These are phyloP conservation scores for Myotis lucifugus DNA, from an alignment of 2,113 vertebrate genomes.

Conservation along the genomic window DNA sequence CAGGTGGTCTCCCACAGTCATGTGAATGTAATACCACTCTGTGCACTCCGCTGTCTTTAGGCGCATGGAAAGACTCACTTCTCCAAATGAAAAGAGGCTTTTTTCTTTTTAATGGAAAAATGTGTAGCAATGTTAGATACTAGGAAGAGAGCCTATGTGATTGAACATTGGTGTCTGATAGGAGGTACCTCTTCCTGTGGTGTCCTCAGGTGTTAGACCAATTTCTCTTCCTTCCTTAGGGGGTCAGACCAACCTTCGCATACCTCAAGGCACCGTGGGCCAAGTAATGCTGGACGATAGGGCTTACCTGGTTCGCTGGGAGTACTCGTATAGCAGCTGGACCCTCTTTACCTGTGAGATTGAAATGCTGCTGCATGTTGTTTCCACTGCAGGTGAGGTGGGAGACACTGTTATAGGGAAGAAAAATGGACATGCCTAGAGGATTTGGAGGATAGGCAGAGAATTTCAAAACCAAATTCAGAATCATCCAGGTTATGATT, in stretches of 20 bases:
- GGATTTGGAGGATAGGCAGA: background rate
- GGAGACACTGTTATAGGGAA: background rate
- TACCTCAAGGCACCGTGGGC: constrained; percentile 94
- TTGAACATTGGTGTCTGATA: background rate
- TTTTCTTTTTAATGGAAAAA: background rate
- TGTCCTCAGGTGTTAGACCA: background rate
- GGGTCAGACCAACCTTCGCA: constrained; percentile 95
- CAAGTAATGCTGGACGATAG: constrained; percentile 92
- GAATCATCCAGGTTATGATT: background rate
- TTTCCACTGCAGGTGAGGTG: constrained; percentile 95
- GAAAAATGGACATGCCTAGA: background rate
- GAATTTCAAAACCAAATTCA: constrained; percentile 14
- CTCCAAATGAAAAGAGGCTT: background rate
- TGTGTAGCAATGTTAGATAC: background rate
- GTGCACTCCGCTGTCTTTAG: background rate
- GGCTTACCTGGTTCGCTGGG: constrained; percentile 94
- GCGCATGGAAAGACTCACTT: background rate
- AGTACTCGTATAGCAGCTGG: constrained; percentile 97
- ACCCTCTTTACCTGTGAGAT: constrained; percentile 98
- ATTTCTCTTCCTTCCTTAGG: constrained; percentile 76
- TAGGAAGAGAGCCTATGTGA: background rate
- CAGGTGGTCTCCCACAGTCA: background rate
- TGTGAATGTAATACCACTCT: background rate
- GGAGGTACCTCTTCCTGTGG: background rate
- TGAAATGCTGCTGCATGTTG: constrained; percentile 98